These are phyloP conservation scores for Procambarus clarkii DNA, from an alignment of 1,140 invertebrate genomes.

Conservation along the genomic window DNA sequence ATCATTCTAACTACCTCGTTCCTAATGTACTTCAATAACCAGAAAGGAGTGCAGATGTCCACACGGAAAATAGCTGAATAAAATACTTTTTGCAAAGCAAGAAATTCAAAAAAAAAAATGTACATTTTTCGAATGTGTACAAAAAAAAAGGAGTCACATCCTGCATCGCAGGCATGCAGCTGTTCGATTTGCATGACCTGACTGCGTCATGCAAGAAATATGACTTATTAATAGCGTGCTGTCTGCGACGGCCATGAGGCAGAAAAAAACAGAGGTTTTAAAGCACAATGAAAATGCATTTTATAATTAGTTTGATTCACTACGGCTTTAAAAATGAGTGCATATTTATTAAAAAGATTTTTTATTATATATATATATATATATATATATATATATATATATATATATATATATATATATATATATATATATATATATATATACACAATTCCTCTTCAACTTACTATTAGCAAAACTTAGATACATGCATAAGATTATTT, in stretches of 20 bases:
- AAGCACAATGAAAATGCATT: background rate
- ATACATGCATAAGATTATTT: too few species aligned
- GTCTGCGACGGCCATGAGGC: background rate
- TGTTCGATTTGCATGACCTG: background rate
- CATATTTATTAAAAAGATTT: too few species aligned
- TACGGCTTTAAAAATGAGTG: too few species aligned
- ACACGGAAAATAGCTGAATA: too few species aligned
- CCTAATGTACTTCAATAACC: too few species aligned
- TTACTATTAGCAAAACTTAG: too few species aligned
- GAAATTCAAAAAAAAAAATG: background rate
- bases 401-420: constrained; percentile 6
- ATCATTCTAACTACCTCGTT: too few species aligned
- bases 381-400: constrained; percentile 6
- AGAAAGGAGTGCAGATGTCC: too few species aligned
- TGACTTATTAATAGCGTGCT: background rate
- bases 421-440: constrained; percentile 6
- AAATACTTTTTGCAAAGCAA: too few species aligned
- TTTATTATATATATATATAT: background rate
- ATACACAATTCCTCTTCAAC: too few species aligned
- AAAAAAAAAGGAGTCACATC: background rate
- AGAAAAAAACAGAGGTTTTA: background rate
- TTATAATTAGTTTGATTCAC: background rate
- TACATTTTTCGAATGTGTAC: background rate
- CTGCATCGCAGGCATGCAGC: background rate
- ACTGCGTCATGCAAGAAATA: background rate